Conservation (phyloP, 1,140 invertebrate species). For the Solenopsis invicta region DNA sequence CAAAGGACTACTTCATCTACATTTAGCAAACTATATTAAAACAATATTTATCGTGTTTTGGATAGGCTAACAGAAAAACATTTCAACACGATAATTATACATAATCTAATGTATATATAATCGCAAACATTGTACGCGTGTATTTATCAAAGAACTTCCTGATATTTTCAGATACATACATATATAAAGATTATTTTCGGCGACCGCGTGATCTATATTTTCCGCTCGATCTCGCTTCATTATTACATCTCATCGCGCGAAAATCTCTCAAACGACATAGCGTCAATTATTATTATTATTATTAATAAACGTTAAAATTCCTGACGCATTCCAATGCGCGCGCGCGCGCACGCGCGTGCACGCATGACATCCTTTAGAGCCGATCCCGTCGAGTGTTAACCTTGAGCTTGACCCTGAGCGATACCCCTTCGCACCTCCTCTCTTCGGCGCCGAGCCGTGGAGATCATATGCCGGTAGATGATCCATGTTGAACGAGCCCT, state of each 20-base stretch:
- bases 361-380: conserved; percentile 3
- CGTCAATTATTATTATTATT: not conserved
- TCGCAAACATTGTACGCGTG: not conserved
- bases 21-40: not conserved
- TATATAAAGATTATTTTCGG: not conserved
- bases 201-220: not conserved
- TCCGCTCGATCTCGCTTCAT: not conserved
- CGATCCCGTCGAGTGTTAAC: conserved; percentile 43
- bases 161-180: not conserved
- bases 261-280: not conserved
- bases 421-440: conserved; percentile 40
- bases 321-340: not conserved
- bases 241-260: not conserved
- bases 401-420: conserved; percentile 76
- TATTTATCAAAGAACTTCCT: not conserved
- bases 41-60: not conserved
- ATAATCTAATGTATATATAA: not conserved
- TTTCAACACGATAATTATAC: not conserved
- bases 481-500: conserved; percentile 80
- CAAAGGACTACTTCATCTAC: not conserved
- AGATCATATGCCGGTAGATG: conserved; percentile 43
- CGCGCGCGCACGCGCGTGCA: not conserved
- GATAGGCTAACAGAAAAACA: not conserved
- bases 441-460: conserved; percentile 12
- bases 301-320: conserved; percentile 8